These are phyloP conservation scores for Choloepus hoffmanni DNA, from an alignment of 2,113 vertebrate genomes.

Conservation along the genomic window DNA sequence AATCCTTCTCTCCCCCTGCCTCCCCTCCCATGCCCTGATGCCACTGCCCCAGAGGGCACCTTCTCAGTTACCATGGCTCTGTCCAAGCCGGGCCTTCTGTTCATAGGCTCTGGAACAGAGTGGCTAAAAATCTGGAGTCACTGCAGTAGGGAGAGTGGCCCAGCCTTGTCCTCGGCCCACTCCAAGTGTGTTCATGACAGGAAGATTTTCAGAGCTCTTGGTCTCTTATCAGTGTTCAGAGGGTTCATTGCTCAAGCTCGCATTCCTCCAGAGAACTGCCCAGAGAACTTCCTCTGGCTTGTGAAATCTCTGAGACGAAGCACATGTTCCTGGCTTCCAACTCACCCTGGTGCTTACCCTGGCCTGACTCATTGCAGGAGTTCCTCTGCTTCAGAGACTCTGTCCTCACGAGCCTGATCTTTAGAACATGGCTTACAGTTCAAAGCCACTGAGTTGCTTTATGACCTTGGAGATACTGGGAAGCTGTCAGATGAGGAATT, in stretches of 20 bases:
- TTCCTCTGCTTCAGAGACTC: neutral
- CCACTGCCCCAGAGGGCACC: neutral
- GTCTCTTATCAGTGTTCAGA: conserved; percentile 32
- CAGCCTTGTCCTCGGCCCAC: neutral
- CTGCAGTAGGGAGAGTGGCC: neutral
- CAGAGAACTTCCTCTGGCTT: neutral
- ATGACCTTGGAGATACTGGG: neutral
- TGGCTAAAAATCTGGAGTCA: neutral
- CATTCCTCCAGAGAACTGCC: neutral
- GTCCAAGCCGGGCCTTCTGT: neutral
- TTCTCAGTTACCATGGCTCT: neutral
- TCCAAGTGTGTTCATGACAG: neutral
- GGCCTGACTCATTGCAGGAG: neutral
- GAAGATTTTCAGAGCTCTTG: neutral
- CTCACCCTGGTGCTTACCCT: neutral
- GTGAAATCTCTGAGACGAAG: neutral
- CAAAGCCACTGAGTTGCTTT: neutral
- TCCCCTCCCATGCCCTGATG: too few relatives aligned
- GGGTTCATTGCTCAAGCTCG: conserved; percentile 1
- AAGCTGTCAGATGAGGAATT: neutral
- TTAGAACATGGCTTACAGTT: neutral
- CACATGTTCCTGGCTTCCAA: neutral
- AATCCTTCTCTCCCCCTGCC: neutral
- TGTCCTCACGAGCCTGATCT: neutral
- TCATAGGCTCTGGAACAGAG: neutral